Percentiles rank a stretch among this genome's conserved stretches.
phyloP scores from a whole-genome alignment of 2,113 vertebrate genomes.

The Trachemys scripta region DNA sequence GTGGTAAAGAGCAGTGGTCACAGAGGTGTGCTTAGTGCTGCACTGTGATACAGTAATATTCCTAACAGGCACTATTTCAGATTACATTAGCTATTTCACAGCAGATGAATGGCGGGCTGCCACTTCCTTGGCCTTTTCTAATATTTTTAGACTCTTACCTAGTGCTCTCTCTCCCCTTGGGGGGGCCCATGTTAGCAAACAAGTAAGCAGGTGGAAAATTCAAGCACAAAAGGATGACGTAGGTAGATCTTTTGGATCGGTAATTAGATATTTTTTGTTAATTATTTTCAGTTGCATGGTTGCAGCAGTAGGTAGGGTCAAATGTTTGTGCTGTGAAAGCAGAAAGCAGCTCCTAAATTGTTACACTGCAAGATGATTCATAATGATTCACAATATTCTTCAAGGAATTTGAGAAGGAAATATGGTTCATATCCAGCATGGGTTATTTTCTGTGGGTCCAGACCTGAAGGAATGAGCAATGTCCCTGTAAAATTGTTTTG shows the following conservation, averaged over 20 bases:
- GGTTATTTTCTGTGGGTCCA: not conserved
- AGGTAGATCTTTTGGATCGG: constrained; percentile 33
- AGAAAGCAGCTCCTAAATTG: not conserved
- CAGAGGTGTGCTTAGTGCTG: not conserved
- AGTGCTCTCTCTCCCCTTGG: not conserved
- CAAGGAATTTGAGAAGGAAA: not conserved
- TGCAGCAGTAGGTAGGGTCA: constrained; percentile 41
- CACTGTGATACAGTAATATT: not conserved
- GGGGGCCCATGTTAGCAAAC: constrained; percentile 50
- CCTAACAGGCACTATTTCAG: not conserved
- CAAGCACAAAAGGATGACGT: constrained; percentile 27
- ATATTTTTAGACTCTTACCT: constrained; percentile 18
- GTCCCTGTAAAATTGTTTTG: not conserved
- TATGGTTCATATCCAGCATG: not conserved
- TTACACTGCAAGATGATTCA: not conserved
- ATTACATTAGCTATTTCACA: constrained; percentile 8
- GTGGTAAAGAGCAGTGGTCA: not conserved
- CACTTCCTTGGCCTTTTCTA: constrained; percentile 44
- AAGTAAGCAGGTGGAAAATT: constrained; percentile 54
- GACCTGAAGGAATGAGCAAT: not conserved
- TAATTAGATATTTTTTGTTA: constrained; percentile 63
- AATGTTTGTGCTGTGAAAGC: not conserved
- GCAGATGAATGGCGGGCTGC: constrained; percentile 36
- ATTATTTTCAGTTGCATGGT: constrained; percentile 56
- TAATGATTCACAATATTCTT: not conserved